These are phyloP conservation scores for Drosophila nebulosa DNA, from an alignment of 1,140 invertebrate genomes.

Conservation along the genomic window DNA sequence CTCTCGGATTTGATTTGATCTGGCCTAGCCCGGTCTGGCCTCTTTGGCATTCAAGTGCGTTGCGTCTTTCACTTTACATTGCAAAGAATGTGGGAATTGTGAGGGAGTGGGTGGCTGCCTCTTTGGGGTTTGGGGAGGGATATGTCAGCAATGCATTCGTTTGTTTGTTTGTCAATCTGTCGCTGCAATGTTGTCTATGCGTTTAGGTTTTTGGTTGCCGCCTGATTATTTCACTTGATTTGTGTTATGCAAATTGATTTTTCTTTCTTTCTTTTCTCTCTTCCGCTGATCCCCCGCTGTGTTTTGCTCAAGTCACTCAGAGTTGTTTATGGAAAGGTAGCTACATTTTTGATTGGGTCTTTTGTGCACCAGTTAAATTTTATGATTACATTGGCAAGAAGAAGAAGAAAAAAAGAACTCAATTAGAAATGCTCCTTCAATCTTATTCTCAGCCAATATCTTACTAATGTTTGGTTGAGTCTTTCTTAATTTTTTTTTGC, in stretches of 20 bases:
- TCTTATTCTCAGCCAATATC: too few relatives aligned
- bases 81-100: background rate
- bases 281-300: conserved; percentile 3
- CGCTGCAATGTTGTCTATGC: conserved; percentile 37
- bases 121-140: background rate
- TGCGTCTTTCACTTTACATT: conserved; percentile 7
- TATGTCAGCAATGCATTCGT: conserved; percentile 66
- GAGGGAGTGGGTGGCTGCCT: background rate
- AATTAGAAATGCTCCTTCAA: too few relatives aligned
- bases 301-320: conserved; percentile 11
- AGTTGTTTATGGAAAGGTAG: conserved; percentile 54
- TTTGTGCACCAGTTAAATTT: conserved; percentile 45
- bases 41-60: conserved; percentile 34
- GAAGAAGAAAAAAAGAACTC: too few relatives aligned
- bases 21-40: conserved; percentile 20
- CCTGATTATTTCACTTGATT: conserved; percentile 71
- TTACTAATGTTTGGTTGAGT: too few relatives aligned
- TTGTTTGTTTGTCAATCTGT: conserved; percentile 58
- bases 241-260: conserved; percentile 75
- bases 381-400: conserved; percentile 14
- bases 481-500: too few relatives aligned
- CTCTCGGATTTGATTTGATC: conserved; percentile 4
- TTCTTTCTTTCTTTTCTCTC: conserved; percentile 46
- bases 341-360: conserved; percentile 45
- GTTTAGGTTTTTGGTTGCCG: conserved; percentile 19